Conservation (phyloP, 2,888 invertebrate genomes). For the Andrena trimmerana region DNA sequence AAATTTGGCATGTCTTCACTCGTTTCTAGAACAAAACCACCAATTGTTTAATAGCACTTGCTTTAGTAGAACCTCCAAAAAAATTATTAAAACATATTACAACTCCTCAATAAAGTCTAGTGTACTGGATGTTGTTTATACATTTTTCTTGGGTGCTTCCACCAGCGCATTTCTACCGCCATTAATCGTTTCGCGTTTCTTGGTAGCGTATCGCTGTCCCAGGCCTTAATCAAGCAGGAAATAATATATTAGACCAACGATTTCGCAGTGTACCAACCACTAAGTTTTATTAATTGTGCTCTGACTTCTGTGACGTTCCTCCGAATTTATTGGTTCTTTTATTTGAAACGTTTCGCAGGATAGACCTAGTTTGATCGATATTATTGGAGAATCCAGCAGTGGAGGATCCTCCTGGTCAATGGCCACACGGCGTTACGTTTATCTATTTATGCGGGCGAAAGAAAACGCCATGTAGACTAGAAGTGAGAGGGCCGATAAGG, state of each 20-base stretch:
- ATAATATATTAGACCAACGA: constrained; percentile 35
- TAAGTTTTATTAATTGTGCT: not conserved
- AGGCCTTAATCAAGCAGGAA: constrained; percentile 39
- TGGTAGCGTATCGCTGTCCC: constrained; percentile 27
- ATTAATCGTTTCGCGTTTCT: constrained; percentile 35
- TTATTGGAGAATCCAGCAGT: constrained; percentile 16
- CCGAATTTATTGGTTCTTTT: not conserved
- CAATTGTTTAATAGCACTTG: no score
- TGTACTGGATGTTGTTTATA: no score
- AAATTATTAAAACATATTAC: no score
- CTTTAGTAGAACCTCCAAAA: no score
- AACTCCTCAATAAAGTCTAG: no score
- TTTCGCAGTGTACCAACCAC: constrained; percentile 14
- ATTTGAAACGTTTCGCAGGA: not conserved
- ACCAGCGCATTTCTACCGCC: not conserved
- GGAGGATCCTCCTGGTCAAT: constrained; percentile 32
- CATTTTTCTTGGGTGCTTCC: not conserved
- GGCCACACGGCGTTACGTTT: constrained; percentile 26
- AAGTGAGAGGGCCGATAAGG: constrained; percentile 68
- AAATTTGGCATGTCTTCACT: no score
- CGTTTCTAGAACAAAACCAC: no score
- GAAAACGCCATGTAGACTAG: constrained; percentile 53
- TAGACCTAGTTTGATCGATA: not conserved
- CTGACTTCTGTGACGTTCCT: not conserved
- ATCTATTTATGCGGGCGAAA: constrained; percentile 55